phyloP scores from a whole-genome alignment of 2,888 invertebrate species.

The Xestia xanthographa region DNA sequence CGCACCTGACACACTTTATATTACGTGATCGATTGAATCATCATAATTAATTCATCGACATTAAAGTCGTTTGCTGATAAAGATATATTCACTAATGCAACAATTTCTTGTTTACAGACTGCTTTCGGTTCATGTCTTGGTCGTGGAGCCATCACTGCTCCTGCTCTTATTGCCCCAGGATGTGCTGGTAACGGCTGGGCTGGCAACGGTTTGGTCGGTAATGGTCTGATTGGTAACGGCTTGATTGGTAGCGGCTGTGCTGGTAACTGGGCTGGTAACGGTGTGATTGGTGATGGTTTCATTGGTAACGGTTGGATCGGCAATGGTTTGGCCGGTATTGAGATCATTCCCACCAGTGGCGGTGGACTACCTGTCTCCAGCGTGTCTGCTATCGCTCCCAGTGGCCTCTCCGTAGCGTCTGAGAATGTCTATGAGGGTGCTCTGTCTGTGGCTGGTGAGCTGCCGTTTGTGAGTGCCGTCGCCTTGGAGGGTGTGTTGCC shows the following conservation, averaged over 20 bases:
- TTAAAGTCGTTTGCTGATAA: too few species aligned
- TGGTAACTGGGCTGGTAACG: constrained; percentile 13
- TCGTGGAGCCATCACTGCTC: not conserved
- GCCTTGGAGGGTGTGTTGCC: constrained; percentile 73
- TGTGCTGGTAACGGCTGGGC: constrained; percentile 14
- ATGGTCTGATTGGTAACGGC: not conserved
- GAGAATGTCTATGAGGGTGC: constrained; percentile 61
- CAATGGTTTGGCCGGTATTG: constrained; percentile 7
- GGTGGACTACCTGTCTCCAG: constrained; percentile 29
- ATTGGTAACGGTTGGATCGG: constrained; percentile 6
- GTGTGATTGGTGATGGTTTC: not conserved
- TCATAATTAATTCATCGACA: too few species aligned
- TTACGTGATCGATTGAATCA: not conserved
- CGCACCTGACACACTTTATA: not conserved
- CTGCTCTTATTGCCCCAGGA: constrained; percentile 1
- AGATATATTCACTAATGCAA: not conserved
- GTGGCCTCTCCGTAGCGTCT: constrained; percentile 17
- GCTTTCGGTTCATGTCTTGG: not conserved
- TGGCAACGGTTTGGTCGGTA: not conserved
- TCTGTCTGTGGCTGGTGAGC: constrained; percentile 72
- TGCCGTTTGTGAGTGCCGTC: constrained; percentile 77
- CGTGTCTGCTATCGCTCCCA: constrained; percentile 11
- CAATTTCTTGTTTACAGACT: not conserved
- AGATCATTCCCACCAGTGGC: constrained; percentile 25
- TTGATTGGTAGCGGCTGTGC: not conserved